Evolutionary conservation across 2,797 vertebrate genomes (phyloP), one percentile per base, ranked within the genome.

Genomic region (Myoxocephalus aenaeus): DNA sequence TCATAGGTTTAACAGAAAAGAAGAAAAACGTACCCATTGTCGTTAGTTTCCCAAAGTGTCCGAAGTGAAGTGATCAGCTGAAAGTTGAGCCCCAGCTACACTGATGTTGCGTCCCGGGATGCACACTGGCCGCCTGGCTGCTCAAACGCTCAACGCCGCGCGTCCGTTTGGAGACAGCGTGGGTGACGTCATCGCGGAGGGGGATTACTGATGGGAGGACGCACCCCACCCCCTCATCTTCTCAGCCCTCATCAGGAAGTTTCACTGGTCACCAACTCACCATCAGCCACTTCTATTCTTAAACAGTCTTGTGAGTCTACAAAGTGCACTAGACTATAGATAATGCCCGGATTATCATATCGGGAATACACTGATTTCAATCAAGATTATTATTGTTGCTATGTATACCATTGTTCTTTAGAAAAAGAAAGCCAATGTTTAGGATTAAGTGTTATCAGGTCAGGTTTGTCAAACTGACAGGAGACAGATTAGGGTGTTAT

Each of bases 181-280:
- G 64, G 0, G 83, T 95, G 93, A 95, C 95, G 94, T 95, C 94
- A 94, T 73, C 48, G 3, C 67, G 6, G 77, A 73, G 85, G 85
- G 64, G 91, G 91, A 92, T 94, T 89, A 93, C 80, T 75, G 81
- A 78, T 68, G 83, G 79, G 74, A 79, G 86, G 89, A 86, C 59
- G 44, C 74, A 57, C 72, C 34, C 18, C 36, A 22, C 65, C n/a
- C 14, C 51, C 50, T 13, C 36, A 27, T 27, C 63, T 57, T 29
- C 62, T 71, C 75, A 51, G 5, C n/a, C 63, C 50, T 77, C 61
- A 57, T 65, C 73, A 44, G 46, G 36, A 82, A 73, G 72, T 80
- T 85, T 69, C 32, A 46, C 34, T 64, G 7, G 42, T 57, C 51
- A 53, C 34, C 42, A n/a, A 51, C 29, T 59, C 58, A 59, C 34